Evolutionary conservation across 2,113 vertebrate species (phyloP).

Genomic region (Grantiella picta): DNA sequence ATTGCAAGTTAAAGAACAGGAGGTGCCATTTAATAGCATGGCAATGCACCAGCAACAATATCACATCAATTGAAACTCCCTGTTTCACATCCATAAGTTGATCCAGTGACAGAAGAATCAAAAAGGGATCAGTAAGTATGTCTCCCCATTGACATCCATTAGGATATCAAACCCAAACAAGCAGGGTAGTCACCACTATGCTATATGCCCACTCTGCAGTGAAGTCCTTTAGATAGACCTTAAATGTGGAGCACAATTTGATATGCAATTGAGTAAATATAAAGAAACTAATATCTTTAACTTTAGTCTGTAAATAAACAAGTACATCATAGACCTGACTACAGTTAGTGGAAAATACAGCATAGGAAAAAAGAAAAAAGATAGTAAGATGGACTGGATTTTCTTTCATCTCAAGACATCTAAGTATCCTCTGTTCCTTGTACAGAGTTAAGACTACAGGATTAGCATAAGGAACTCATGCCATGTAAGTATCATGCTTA

Average conservation of each 20-base stretch:
- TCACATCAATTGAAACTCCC: rapidly evolving
- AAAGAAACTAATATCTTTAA: background rate
- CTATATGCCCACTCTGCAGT: background rate
- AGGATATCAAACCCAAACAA: background rate
- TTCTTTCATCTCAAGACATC: background rate
- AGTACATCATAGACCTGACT: background rate
- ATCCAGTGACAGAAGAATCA: background rate
- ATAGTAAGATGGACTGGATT: background rate
- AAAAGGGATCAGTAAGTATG: background rate
- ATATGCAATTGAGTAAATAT: background rate
- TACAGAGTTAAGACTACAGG: background rate
- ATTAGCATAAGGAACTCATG: background rate
- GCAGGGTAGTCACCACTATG: too few species aligned
- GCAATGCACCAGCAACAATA: background rate
- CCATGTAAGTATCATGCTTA: background rate
- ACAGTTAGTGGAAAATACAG: background rate
- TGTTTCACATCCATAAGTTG: background rate
- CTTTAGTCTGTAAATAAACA: background rate
- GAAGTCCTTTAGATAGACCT: background rate
- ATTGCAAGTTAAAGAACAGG: background rate
- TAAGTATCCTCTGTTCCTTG: background rate
- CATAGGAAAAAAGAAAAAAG: background rate
- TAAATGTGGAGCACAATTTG: background rate
- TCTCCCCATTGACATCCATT: rapidly evolving
- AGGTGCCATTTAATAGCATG: background rate